Conservation (phyloP, 2,888 invertebrate species). For the Camponotus fellah region DNA sequence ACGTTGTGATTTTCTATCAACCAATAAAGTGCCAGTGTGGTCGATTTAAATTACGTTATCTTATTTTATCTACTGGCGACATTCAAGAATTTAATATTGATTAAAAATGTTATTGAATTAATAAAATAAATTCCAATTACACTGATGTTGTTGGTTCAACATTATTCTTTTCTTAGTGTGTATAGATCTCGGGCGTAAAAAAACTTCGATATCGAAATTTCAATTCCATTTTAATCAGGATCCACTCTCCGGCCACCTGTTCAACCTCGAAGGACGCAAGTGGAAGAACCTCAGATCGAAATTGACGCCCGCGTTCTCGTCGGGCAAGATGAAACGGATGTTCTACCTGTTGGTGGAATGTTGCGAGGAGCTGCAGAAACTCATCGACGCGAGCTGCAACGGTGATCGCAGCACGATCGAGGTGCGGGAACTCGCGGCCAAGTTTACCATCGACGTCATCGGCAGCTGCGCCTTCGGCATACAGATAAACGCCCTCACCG, state of each 20-base stretch:
- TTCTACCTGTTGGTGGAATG: slow-evolving; percentile 85
- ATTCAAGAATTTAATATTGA: no score
- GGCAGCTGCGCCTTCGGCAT: slow-evolving; percentile 87
- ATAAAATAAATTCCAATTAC: no score
- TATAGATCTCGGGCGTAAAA: background rate
- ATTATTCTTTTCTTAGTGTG: no score
- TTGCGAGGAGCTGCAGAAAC: slow-evolving; percentile 80
- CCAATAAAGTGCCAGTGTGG: no score
- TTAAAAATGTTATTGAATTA: no score
- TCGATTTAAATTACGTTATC: no score
- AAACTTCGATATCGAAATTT: background rate
- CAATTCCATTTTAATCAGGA: slow-evolving; percentile 70
- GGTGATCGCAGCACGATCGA: slow-evolving; percentile 77
- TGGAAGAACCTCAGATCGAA: slow-evolving; percentile 86
- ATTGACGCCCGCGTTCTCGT: slow-evolving; percentile 87
- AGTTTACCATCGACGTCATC: slow-evolving; percentile 87
- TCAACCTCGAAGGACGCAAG: slow-evolving; percentile 84
- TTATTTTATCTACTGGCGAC: no score
- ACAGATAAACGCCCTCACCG: slow-evolving; percentile 85
- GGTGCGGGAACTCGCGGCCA: slow-evolving; percentile 84
- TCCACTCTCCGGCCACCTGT: slow-evolving; percentile 84
- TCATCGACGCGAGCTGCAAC: slow-evolving; percentile 72
- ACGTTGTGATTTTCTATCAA: no score
- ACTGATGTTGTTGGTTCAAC: no score
- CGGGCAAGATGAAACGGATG: slow-evolving; percentile 87